Evolutionary conservation across 1,140 invertebrate species (phyloP), one percentile per base, ranked within the genome.

Genomic region (Drosophila bipectinata): DNA sequence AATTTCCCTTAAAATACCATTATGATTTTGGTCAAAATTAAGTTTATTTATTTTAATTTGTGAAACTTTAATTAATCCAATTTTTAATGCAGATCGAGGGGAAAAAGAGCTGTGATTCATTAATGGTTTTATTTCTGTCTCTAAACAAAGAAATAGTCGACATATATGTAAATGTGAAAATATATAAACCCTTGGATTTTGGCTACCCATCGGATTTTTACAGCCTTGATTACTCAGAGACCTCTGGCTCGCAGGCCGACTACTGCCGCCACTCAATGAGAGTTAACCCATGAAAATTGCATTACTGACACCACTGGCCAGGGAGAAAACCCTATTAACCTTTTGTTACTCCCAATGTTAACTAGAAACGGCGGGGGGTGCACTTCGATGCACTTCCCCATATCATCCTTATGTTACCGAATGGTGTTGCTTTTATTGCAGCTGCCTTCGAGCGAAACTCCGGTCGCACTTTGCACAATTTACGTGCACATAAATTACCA

Each of bases 401-500:
- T 67, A 67, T 53, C 14, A 62, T 48, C 24, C 52, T 34, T 30
- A 52, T 55, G 39, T 14, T 51, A 37, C 57, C 30, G 39, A 51
- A 53, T 37, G 69, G 68, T 73, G 32, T 63, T 55, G 63, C 52
- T 55, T 68, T 67, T 67, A 67, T 64, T 60, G 72, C 72, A 64
- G 61, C 71, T 74, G 72, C 72, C 61, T 51, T 58, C 30, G 49
- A 51, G 28, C 56, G 61, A 55, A 67, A 58, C 72, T 76, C 49
- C 72, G 68, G 71, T 79, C 77, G 74, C 81, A 87, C 78, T 85
- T 85, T 87, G 74, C 78, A 75, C 78, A 85, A 85, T 87, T 85
- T 85, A 85, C 81, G 81, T 78, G 81, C 81, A 82, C 81, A 85
- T 85, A 85, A 85, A 82, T 85, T 85, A 85, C 81, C 81, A 85